phyloP scores from a whole-genome alignment of 2,888 invertebrate genomes.

The Athalia circularis region DNA sequence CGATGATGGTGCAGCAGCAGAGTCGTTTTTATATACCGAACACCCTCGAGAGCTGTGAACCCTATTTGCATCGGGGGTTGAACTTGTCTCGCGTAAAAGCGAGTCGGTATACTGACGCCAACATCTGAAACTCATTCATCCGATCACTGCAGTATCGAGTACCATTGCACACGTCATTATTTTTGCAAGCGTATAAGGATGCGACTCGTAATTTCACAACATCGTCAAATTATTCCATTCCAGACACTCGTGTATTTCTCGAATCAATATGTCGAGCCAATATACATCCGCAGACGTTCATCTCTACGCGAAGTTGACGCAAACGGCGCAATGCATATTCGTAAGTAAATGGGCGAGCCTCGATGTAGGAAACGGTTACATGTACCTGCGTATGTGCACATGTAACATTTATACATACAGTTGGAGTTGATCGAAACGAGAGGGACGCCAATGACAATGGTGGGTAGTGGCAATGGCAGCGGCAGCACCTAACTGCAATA shows the following conservation, averaged over 20 bases:
- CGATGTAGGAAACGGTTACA: conserved; percentile 3
- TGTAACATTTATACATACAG: neutral
- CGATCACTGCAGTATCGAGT: neutral
- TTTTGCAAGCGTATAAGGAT: neutral
- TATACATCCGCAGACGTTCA: too few relatives aligned
- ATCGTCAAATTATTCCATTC: too few relatives aligned
- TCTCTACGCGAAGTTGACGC: too few relatives aligned
- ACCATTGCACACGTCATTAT: conserved; percentile 3
- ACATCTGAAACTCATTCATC: conserved; percentile 6
- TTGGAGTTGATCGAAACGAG: conserved; percentile 18
- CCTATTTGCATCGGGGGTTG: conserved; percentile 37
- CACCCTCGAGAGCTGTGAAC: conserved; percentile 31
- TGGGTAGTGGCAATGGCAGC: neutral
- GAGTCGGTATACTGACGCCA: conserved; percentile 19
- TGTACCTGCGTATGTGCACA: neutral
- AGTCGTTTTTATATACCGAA: conserved; percentile 14
- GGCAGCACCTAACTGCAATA: conserved; percentile 56
- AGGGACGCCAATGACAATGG: neutral
- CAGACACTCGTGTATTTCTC: neutral
- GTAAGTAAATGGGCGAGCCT: conserved; percentile 17
- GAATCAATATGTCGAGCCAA: neutral
- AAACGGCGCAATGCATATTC: neutral
- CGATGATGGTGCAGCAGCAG: conserved; percentile 29
- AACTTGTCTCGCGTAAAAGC: conserved; percentile 29
- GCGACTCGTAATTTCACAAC: too few relatives aligned